Evolutionary conservation across 1,140 invertebrate genomes (phyloP).

Genomic region (Laupala kohalensis): DNA sequence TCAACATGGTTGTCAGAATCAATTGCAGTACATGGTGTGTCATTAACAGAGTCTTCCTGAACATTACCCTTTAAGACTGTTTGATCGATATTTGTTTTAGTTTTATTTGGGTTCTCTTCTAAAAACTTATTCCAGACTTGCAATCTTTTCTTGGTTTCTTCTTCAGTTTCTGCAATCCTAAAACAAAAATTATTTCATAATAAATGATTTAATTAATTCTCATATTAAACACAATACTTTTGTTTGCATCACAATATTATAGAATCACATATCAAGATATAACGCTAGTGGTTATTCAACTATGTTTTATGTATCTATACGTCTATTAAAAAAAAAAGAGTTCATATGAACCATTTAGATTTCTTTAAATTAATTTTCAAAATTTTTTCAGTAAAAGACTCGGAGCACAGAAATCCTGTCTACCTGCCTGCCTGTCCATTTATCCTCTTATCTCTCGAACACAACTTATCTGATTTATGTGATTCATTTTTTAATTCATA

Average conservation of each 20-base stretch:
- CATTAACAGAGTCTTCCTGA: not conserved
- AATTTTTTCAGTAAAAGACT: too few species aligned
- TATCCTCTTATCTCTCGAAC: too few species aligned
- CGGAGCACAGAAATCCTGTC: too few species aligned
- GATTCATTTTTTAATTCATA: too few species aligned
- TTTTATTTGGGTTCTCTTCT: conserved; percentile 19
- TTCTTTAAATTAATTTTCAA: not conserved
- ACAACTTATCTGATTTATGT: too few species aligned
- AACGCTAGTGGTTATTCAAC: not conserved
- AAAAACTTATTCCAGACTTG: conserved; percentile 82
- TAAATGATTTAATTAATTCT: not conserved
- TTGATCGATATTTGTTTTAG: not conserved
- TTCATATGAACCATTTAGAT: not conserved
- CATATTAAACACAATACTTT: not conserved
- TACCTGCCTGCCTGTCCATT: too few species aligned
- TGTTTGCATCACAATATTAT: too few species aligned
- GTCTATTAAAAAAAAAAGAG: not conserved
- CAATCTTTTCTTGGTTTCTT: conserved; percentile 66
- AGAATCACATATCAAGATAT: too few species aligned
- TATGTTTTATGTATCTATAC: not conserved
- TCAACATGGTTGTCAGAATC: not conserved
- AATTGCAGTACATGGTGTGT: not conserved
- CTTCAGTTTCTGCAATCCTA: conserved; percentile 78
- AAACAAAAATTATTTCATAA: conserved; percentile 17
- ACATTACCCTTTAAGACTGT: not conserved